Percentiles rank a stretch among this genome's conserved stretches.
Evolutionary conservation across 2,888 invertebrate species (phyloP).

Genomic region (Congeria kusceri): DNA sequence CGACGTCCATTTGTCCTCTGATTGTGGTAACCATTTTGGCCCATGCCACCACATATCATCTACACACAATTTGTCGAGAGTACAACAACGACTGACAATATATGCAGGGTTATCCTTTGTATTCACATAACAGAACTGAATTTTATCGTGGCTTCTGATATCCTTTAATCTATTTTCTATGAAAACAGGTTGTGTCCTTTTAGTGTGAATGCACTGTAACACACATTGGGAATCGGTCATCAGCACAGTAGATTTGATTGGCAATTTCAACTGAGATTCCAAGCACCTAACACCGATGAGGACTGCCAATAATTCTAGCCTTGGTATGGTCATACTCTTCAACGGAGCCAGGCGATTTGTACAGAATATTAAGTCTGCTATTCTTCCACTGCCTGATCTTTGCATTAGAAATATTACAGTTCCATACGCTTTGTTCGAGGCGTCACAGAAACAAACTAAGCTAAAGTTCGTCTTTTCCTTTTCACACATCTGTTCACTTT

Average conservation of each 20-base stretch:
- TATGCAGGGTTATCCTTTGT: constrained; percentile 32
- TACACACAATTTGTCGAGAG: constrained; percentile 1
- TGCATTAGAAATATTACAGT: background rate
- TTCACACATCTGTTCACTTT: background rate
- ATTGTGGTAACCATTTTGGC: constrained; percentile 9
- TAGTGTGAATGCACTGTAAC: constrained; percentile 20
- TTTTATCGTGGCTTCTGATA: constrained; percentile 20
- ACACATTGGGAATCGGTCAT: constrained; percentile 37
- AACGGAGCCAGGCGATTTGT: constrained; percentile 10
- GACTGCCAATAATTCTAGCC: constrained; percentile 28
- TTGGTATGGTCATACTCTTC: constrained; percentile 9
- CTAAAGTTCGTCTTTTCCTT: background rate
- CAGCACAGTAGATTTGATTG: background rate
- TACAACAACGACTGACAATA: constrained; percentile 20
- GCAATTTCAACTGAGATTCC: constrained; percentile 16
- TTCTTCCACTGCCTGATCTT: background rate
- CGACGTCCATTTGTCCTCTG: constrained; percentile 1
- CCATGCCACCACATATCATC: constrained; percentile 31
- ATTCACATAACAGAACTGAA: constrained; percentile 20
- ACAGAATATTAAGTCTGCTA: background rate
- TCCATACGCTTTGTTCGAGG: background rate
- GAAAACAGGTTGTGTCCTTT: constrained; percentile 20
- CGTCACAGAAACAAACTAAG: background rate
- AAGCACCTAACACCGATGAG: constrained; percentile 26
- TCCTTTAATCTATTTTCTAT: constrained; percentile 37